Evolutionary conservation across 2,797 vertebrate species (phyloP), one percentile per base, ranked within the genome.

Genomic region (Threskiornis aethiopicus): DNA sequence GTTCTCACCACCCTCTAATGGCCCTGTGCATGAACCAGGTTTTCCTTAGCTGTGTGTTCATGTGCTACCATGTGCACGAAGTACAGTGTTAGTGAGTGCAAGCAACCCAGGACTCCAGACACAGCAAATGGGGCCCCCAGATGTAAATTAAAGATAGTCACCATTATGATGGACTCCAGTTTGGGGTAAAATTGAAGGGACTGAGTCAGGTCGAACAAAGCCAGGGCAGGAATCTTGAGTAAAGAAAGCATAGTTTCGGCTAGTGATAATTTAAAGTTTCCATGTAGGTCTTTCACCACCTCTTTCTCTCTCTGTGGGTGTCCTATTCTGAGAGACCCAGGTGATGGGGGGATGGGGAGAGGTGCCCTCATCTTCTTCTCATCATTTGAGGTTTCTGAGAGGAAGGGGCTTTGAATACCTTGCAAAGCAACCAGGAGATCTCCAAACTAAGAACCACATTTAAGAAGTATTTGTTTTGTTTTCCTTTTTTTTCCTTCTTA

Each of bases 401-500:
- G 33, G 51, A 61, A 39, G 28, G 16, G 59, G 16, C 57, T 82
- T 82, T 65, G 59, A 66, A 35, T 37, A 64, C 35, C 14, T 83
- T 79, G 47, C n/a, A 80, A 25, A 82, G n/a, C 31, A 88, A 51
- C 10, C 41, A 75, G 37, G 41, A 35, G 10, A 65, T 81, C 31
- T 75, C 8, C 9, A 42, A 79, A 49, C 51, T 49, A 58, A 44
- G 39, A 78, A 51, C 31, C 0, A 2, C 15, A 15, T 78, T 62
- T 78, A 61, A 80, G 17, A 93, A 64, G 24, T 73, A n/a, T 65
- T 91, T 83, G 11, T 29, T 89, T 76, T 46, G 8, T 84, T 87
- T 91, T 26, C 6, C 35, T 75, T 76, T 86, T 92, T 18, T 81
- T 93, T 81, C 39, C 37, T 26, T 41, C 26, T 78, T 94, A 97